phyloP scores from a whole-genome alignment of 2,113 vertebrate species.

The Equus przewalskii region DNA sequence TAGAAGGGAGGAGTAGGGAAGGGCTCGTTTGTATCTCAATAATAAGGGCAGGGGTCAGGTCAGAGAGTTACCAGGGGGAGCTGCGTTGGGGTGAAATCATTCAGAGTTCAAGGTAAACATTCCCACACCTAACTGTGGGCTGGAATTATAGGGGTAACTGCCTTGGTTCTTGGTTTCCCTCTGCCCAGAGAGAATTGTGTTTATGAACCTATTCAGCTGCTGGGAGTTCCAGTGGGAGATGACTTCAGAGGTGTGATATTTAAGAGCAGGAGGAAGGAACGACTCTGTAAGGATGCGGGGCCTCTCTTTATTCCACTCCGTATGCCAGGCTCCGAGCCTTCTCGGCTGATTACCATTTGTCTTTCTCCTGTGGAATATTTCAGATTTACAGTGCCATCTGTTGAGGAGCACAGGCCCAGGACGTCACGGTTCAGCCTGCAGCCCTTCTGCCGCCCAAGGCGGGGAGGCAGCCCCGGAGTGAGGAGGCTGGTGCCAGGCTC shows the following conservation, averaged over 20 bases:
- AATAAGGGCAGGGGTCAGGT: background rate
- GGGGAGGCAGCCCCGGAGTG: conserved; percentile 5
- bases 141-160: background rate
- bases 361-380: conserved; percentile 76
- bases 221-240: conserved; percentile 30
- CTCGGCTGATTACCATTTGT: conserved; percentile 74
- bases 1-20: background rate
- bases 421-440: conserved; percentile 63
- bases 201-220: conserved; percentile 14
- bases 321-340: conserved; percentile 62
- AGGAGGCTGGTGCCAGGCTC: conserved; percentile 63
- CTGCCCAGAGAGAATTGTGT: background rate
- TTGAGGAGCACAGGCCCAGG: conserved; percentile 72
- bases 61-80: background rate
- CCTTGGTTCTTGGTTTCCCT: background rate
- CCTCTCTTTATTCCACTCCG: conserved; percentile 56
- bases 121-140: background rate
- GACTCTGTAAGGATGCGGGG: background rate
- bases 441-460: conserved; percentile 73
- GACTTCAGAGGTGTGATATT: conserved; percentile 62
- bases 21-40: background rate
- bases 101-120: background rate
- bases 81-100: background rate
- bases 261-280: conserved; percentile 57
- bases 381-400: conserved; percentile 82